Conservation (phyloP, 2,113 vertebrate species). For the Colaptes auratus region DNA sequence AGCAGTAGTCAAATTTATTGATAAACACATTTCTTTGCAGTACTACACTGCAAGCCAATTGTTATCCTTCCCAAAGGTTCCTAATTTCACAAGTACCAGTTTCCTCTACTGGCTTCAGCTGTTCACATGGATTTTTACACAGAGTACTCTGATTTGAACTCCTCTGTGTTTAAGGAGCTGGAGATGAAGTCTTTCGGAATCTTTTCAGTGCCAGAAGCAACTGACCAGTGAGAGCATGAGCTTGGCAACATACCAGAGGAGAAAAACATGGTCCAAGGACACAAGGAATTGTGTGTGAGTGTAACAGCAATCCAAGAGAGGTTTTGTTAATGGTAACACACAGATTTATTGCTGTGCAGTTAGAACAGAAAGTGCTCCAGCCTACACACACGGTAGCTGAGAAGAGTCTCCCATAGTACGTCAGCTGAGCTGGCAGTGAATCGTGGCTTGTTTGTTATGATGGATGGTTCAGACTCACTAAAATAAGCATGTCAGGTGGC, state of each 20-base stretch:
- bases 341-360: background rate
- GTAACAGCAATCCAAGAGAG: background rate
- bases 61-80: background rate
- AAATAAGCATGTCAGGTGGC: fast-evolving
- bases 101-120: background rate
- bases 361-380: background rate
- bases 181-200: background rate
- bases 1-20: background rate
- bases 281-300: background rate
- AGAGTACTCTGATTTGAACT: background rate
- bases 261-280: background rate
- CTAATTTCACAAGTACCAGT: background rate
- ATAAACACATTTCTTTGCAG: background rate
- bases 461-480: background rate
- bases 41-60: background rate
- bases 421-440: background rate
- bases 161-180: background rate
- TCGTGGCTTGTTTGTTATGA: background rate
- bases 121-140: background rate
- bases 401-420: background rate
- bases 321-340: background rate
- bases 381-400: too few relatives aligned
- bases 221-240: background rate
- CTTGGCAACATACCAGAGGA: background rate
- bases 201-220: background rate